Evolutionary conservation across 2,797 vertebrate genomes (phyloP), one percentile per base, ranked within the genome.

Genomic region (Pseudocheirus occidentalis): DNA sequence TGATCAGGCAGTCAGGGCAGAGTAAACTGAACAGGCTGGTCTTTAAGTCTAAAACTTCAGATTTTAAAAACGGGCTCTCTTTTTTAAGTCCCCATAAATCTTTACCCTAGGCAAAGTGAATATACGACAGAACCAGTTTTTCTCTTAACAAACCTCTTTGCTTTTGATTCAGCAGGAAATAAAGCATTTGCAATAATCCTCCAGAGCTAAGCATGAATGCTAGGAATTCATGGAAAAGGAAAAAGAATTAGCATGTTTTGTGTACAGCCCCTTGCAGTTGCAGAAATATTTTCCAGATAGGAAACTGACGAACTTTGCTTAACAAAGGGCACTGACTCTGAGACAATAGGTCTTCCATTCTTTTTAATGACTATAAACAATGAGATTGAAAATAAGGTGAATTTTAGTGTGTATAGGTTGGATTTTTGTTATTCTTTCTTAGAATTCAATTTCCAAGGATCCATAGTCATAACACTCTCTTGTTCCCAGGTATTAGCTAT

Each of bases 221-320:
- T 13, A 13, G 28, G 24, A 7, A 58, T 93, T 94, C 92, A 92
- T 56, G 5, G 56, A 87, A 87, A 50, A 87, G 73, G 27, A 87
- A 87, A 93, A 95, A 92, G 27, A 94, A 73, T 27, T 52, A 59
- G 29, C 29, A 0, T 18, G 55, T 34, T 5, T 21, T 52, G 21
- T 62, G 92, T 31, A 24, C 2, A 94, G 29, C 31, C 90, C 56
- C 59, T 92, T 93, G 1, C 0, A 89, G 40, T 91, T 73, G 50
- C 50, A 10, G 54, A 94, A 81, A 55, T 87, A 50, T 87, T 87
- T 87, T 87, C 57, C 73, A 87, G 73, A 46, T 27, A 87, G 40
- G 34, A 66, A 96, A 90, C 1, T n/a, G 24, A 81, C 59, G 55
- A 91, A 13, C 59, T 93, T 94, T 92, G 90, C 66, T 90, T 95